phyloP scores from a whole-genome alignment of 2,113 vertebrate genomes.

The Macquaria australasica region DNA sequence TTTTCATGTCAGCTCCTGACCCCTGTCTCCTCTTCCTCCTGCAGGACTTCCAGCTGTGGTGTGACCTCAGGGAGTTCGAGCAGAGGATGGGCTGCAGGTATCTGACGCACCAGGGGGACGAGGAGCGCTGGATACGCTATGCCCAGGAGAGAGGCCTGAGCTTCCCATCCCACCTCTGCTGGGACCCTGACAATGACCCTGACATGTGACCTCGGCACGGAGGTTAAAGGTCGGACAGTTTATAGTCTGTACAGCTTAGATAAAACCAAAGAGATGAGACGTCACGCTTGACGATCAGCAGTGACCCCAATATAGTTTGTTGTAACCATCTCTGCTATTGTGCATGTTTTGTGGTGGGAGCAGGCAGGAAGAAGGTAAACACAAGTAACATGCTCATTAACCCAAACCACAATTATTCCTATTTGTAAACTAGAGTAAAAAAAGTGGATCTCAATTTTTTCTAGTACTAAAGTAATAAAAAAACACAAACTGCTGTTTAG shows the following conservation, averaged over 20 bases:
- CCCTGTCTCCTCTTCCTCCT: not conserved
- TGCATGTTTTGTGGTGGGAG: not conserved
- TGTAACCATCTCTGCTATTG: not conserved
- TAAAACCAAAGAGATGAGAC: not conserved
- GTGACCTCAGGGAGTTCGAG: constrained; percentile 83
- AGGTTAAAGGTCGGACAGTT: constrained; percentile 31
- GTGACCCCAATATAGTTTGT: not conserved
- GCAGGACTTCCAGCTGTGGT: constrained; percentile 86
- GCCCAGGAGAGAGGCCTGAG: constrained; percentile 67
- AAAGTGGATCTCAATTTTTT: not conserved
- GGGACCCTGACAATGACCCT: not conserved
- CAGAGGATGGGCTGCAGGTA: constrained; percentile 76
- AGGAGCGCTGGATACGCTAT: constrained; percentile 73
- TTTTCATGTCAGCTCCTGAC: too few species aligned
- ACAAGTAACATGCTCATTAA: not conserved
- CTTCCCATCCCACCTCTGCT: constrained; percentile 67
- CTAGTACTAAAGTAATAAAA: not conserved
- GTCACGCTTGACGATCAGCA: not conserved
- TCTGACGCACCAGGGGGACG: constrained; percentile 80
- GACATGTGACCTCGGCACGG: constrained; percentile 20
- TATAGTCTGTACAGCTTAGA: not conserved
- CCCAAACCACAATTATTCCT: not conserved
- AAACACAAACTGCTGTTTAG: constrained; percentile 57
- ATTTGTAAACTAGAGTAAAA: not conserved
- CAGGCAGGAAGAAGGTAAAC: not conserved